Conservation (phyloP, 1,140 invertebrate species). For the Bombus waltoni region DNA sequence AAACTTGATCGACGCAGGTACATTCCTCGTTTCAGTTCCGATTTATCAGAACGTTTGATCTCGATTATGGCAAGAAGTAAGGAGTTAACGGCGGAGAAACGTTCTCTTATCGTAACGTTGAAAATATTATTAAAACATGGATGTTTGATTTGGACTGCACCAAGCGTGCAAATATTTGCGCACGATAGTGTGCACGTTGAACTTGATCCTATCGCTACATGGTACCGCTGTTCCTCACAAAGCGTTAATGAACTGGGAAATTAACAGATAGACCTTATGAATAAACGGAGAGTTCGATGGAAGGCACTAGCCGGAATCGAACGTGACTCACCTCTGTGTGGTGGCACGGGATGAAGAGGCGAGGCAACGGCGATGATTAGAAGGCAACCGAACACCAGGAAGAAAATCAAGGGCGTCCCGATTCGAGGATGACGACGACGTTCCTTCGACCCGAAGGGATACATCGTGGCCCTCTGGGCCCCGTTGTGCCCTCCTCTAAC, state of each 20-base stretch:
- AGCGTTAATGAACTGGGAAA: constrained; percentile 8
- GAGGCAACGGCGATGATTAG: constrained; percentile 49
- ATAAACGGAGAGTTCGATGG: background rate
- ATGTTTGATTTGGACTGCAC: background rate
- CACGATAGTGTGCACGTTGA: too few species aligned
- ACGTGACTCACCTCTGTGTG: constrained; percentile 59
- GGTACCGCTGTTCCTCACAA: background rate
- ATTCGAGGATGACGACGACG: constrained; percentile 22
- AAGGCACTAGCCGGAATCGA: background rate
- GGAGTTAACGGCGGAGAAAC: too few species aligned
- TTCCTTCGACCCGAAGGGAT: constrained; percentile 35
- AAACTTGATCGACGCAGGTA: too few species aligned
- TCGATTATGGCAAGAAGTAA: too few species aligned
- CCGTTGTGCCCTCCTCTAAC: background rate
- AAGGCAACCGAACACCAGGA: constrained; percentile 50
- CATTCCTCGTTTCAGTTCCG: too few species aligned
- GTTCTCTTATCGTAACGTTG: too few species aligned
- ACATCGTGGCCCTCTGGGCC: constrained; percentile 47
- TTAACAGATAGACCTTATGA: background rate
- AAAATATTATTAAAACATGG: background rate
- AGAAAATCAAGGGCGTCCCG: constrained; percentile 29
- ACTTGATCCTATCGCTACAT: too few species aligned
- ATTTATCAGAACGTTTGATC: too few species aligned
- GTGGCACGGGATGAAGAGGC: constrained; percentile 57
- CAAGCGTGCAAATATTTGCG: too few species aligned